Evolutionary conservation across 2,888 invertebrate genomes (phyloP).

Genomic region (Pollenia griseotomentosa): DNA sequence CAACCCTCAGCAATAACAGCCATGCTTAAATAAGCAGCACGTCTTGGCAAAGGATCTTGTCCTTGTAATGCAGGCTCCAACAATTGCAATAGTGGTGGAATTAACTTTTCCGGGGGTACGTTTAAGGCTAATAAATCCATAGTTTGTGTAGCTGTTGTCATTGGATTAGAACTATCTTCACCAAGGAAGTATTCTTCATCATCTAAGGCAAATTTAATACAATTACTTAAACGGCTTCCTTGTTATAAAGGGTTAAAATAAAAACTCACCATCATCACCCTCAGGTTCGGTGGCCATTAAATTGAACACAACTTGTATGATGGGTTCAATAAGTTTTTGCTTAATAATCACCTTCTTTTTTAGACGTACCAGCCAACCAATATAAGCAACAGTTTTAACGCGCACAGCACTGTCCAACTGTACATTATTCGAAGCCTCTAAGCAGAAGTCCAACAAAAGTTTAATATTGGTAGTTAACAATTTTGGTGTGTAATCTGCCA

Average conservation of each 20-base stretch:
- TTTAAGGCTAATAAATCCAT: slow-evolving; percentile 90
- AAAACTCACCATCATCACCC: slow-evolving; percentile 86
- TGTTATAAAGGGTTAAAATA: neutral
- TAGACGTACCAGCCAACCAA: slow-evolving; percentile 88
- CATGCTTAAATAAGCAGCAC: slow-evolving; percentile 89
- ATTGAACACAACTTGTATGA: slow-evolving; percentile 88
- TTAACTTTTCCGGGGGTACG: slow-evolving; percentile 90
- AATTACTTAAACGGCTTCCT: neutral
- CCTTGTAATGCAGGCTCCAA: slow-evolving; percentile 88
- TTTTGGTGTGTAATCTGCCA: slow-evolving; percentile 82
- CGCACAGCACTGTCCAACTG: slow-evolving; percentile 87
- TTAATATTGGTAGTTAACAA: slow-evolving; percentile 86
- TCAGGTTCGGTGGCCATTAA: slow-evolving; percentile 88
- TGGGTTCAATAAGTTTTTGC: slow-evolving; percentile 89
- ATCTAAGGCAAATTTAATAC: slow-evolving; percentile 76
- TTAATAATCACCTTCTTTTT: slow-evolving; percentile 90
- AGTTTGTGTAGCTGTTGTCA: slow-evolving; percentile 89
- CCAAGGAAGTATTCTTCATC: slow-evolving; percentile 88
- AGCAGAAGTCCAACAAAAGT: slow-evolving; percentile 87
- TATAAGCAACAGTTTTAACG: slow-evolving; percentile 88
- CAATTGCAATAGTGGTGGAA: slow-evolving; percentile 88
- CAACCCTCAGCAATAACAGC: slow-evolving; percentile 92
- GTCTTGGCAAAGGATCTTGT: slow-evolving; percentile 87
- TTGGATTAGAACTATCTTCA: slow-evolving; percentile 87
- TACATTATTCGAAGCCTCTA: slow-evolving; percentile 86